These are phyloP conservation scores for Clarias pachynema DNA, from an alignment of 2,797 vertebrate genomes.

Conservation along the genomic window DNA sequence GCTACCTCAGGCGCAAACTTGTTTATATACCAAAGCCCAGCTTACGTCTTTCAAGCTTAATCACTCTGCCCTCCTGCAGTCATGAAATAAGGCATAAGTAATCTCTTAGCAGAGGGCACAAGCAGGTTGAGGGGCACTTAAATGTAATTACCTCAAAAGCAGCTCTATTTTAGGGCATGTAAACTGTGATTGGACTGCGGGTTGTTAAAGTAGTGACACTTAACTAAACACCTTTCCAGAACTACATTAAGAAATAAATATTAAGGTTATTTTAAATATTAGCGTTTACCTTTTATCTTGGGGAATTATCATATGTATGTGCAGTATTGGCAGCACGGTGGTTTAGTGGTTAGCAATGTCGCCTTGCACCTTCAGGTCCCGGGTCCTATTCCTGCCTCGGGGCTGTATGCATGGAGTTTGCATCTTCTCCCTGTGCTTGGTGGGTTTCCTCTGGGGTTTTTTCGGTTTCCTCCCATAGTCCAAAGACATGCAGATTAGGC, in stretches of 20 bases:
- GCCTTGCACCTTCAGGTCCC: no score
- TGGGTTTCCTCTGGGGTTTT: no score
- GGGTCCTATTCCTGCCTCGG: no score
- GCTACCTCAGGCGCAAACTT: slow-evolving; percentile 38
- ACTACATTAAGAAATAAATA: not conserved
- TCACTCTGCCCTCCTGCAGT: slow-evolving; percentile 56
- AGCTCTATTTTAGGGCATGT: slow-evolving; percentile 11
- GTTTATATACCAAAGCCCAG: slow-evolving; percentile 62
- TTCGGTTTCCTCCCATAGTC: no score
- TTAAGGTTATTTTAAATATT: not conserved
- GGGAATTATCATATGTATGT: no score
- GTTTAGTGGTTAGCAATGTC: no score
- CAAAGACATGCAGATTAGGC: no score
- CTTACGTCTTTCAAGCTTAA: slow-evolving; percentile 64
- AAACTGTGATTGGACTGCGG: not conserved
- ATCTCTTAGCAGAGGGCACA: slow-evolving; percentile 56
- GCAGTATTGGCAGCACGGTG: no score
- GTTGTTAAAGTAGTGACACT: not conserved
- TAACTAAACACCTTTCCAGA: not conserved
- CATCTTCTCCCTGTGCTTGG: no score
- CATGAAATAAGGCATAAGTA: slow-evolving; percentile 63
- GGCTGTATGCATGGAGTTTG: no score
- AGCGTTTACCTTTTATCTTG: not conserved
- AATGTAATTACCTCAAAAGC: slow-evolving; percentile 63
- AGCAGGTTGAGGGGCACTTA: slow-evolving; percentile 13